Conservation (phyloP, 2,113 vertebrate genomes). For the Calyptommatus sinebrachiatus region DNA sequence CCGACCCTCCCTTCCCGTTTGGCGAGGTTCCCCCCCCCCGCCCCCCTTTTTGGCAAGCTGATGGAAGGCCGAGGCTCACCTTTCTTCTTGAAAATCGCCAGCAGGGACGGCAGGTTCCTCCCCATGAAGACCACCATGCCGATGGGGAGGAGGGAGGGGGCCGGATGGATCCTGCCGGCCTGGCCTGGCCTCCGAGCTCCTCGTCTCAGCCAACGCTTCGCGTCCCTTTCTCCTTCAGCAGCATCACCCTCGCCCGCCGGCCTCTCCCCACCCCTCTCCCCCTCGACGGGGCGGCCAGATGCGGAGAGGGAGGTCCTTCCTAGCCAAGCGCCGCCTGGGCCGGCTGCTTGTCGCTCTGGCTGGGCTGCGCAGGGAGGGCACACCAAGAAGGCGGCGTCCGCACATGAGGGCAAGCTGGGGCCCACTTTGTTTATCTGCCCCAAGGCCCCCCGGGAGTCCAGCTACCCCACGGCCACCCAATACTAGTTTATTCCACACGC, state of each 20-base stretch:
- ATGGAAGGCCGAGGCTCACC: not conserved
- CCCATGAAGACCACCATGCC: conserved; percentile 89
- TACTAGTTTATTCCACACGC: too few species aligned
- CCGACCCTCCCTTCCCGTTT: too few species aligned
- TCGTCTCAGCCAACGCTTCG: not conserved
- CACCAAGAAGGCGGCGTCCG: not conserved
- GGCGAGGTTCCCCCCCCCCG: too few species aligned
- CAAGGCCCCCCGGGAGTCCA: too few species aligned
- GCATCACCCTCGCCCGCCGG: not conserved
- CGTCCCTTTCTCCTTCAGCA: conserved; percentile 19
- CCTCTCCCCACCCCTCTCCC: conserved; percentile 44
- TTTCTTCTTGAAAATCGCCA: conserved; percentile 85
- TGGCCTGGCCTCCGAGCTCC: not conserved
- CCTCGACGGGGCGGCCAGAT: not conserved
- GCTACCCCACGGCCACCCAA: too few species aligned
- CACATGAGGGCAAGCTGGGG: too few species aligned
- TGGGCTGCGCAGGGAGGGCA: not conserved
- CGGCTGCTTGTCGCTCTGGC: not conserved
- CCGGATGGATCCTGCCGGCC: not conserved
- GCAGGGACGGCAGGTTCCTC: conserved; percentile 81
- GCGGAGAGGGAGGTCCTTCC: conserved; percentile 13
- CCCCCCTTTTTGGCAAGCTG: not conserved
- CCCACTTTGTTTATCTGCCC: too few species aligned
- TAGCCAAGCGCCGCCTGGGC: conserved; percentile 2
- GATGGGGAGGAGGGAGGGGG: not conserved